phyloP scores from a whole-genome alignment of 2,888 invertebrate genomes.

The Molorchus minor region DNA sequence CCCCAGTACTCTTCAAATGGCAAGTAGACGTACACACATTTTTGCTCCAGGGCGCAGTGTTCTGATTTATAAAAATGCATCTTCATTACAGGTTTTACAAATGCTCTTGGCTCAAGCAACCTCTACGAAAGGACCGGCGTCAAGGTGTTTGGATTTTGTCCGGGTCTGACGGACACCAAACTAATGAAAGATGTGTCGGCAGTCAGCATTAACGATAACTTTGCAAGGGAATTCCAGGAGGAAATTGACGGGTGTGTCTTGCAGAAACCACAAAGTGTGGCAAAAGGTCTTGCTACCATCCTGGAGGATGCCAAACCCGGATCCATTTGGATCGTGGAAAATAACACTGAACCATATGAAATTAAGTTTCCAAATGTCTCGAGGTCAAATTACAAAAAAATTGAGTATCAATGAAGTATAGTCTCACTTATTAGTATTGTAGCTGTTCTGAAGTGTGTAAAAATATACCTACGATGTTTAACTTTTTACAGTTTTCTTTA shows the following conservation, averaged over 20 bases:
- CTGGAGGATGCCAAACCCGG: slow-evolving; percentile 48
- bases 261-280: slow-evolving; percentile 48
- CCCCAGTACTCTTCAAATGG: too few species aligned
- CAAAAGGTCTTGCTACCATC: slow-evolving; percentile 43
- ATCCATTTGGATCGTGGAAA: slow-evolving; percentile 52
- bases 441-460: too few species aligned
- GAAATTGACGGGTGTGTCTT: slow-evolving; percentile 48
- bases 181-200: slow-evolving; percentile 52
- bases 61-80: too few species aligned
- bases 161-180: slow-evolving; percentile 65
- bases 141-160: slow-evolving; percentile 66
- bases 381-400: slow-evolving; percentile 24
- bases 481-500: too few species aligned
- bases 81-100: slow-evolving; percentile 51
- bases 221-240: slow-evolving; percentile 51
- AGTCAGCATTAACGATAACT: slow-evolving; percentile 52
- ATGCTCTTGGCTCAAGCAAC: slow-evolving; percentile 47
- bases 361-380: slow-evolving; percentile 44
- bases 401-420: slow-evolving; percentile 6
- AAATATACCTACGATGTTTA: too few species aligned
- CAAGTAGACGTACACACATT: too few species aligned
- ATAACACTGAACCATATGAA: slow-evolving; percentile 47
- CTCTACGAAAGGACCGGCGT: slow-evolving; percentile 65
- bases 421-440: neutral
- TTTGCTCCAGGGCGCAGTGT: too few species aligned